Evolutionary conservation across 2,113 vertebrate species (phyloP).

Genomic region (Leiothrix lutea): DNA sequence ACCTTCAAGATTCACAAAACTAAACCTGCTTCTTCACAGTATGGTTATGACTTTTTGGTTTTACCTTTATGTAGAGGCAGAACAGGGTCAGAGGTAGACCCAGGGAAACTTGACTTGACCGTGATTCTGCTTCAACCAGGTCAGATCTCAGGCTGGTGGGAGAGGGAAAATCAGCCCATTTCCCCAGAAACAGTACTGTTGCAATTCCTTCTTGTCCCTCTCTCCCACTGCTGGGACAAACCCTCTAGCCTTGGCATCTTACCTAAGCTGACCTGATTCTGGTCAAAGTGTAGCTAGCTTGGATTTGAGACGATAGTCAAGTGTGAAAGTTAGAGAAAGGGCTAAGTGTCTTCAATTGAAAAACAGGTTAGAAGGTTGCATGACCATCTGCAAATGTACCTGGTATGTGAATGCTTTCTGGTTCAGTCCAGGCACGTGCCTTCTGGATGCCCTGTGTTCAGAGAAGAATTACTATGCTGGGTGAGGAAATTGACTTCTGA

Average conservation of each 20-base stretch:
- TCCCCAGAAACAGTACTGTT: background rate
- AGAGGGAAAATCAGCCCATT: background rate
- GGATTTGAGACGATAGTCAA: background rate
- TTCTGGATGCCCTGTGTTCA: background rate
- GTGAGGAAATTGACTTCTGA: background rate
- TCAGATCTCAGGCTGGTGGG: background rate
- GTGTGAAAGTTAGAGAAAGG: background rate
- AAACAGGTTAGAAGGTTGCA: rapidly evolving
- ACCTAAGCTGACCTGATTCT: rapidly evolving
- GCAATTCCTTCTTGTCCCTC: background rate
- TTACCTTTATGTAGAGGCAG: background rate
- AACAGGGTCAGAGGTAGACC: rapidly evolving
- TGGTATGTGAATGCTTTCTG: background rate
- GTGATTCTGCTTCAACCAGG: background rate
- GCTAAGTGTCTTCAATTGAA: background rate
- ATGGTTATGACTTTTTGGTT: background rate
- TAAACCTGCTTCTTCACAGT: background rate
- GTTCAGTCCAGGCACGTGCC: rapidly evolving
- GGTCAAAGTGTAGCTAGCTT: background rate
- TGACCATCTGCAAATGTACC: background rate
- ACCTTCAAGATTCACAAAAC: background rate
- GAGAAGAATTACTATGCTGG: background rate
- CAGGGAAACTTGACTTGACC: rapidly evolving
- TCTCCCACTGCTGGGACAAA: background rate
- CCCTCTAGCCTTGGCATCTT: background rate